Evolutionary conservation across 2,113 vertebrate genomes (phyloP).

Genomic region (Illadopsis cleaveri): DNA sequence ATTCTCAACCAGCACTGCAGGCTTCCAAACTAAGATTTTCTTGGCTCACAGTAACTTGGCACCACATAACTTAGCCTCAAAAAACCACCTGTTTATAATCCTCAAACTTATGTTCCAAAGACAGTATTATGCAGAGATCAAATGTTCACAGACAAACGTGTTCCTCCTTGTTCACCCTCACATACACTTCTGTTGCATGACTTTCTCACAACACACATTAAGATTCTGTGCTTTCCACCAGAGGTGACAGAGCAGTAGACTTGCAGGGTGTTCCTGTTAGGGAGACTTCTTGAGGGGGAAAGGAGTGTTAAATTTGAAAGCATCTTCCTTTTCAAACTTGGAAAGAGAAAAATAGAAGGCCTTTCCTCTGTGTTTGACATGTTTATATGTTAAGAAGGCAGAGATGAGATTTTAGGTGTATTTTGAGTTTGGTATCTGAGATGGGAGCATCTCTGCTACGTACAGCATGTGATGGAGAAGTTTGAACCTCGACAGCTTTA

Average conservation of each 20-base stretch:
- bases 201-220: neutral
- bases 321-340: neutral
- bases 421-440: neutral
- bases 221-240: neutral
- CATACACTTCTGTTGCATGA: neutral
- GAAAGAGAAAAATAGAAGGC: neutral
- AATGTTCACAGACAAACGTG: neutral
- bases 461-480: neutral
- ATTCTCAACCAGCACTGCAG: neutral
- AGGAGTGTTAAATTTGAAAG: neutral
- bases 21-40: conserved; percentile 33
- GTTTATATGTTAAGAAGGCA: neutral
- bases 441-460: neutral
- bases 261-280: neutral
- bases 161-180: conserved; percentile 29
- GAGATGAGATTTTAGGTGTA: neutral
- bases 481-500: neutral
- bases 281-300: neutral
- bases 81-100: conserved; percentile 55
- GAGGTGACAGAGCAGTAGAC: neutral
- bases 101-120: conserved; percentile 44
- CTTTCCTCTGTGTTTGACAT: neutral
- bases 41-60: conserved; percentile 49
- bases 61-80: conserved; percentile 29
- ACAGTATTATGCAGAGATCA: conserved; percentile 33